phyloP scores from a whole-genome alignment of 2,888 invertebrate genomes.

The Marronus borbonicus region DNA sequence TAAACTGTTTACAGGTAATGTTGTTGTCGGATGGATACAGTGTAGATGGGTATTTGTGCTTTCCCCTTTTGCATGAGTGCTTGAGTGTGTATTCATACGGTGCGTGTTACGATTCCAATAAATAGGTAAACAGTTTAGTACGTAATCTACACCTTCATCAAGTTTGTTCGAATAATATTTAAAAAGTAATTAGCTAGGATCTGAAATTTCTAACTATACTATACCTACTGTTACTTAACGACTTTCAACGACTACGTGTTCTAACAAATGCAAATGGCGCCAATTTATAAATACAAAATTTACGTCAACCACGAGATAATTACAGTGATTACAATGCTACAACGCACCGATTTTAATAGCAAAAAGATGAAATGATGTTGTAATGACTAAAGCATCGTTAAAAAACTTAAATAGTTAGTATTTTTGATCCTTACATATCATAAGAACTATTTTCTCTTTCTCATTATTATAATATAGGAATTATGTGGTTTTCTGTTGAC shows the following conservation, averaged over 20 bases:
- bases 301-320: not conserved
- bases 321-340: not conserved
- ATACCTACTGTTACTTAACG: conserved; percentile 17
- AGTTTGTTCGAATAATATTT: conserved; percentile 7
- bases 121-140: conserved; percentile 34
- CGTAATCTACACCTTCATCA: conserved; percentile 21
- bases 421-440: too few relatives aligned
- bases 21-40: too few relatives aligned
- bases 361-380: too few relatives aligned
- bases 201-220: conserved; percentile 9
- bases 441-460: too few relatives aligned
- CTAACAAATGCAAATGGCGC: conserved; percentile 2
- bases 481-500: too few relatives aligned
- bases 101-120: conserved; percentile 27
- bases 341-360: too few relatives aligned
- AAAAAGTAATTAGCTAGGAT: not conserved
- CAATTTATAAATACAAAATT: not conserved
- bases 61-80: not conserved
- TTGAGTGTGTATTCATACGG: not conserved
- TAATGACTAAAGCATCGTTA: too few relatives aligned
- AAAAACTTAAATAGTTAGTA: too few relatives aligned
- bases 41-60: not conserved
- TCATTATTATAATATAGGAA: too few relatives aligned
- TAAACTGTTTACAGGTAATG: too few relatives aligned
- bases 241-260: conserved; percentile 10